Base-by-base conservation (phyloP, 2,113 vertebrate species). In the Xiphophorus maculatus region DNA sequence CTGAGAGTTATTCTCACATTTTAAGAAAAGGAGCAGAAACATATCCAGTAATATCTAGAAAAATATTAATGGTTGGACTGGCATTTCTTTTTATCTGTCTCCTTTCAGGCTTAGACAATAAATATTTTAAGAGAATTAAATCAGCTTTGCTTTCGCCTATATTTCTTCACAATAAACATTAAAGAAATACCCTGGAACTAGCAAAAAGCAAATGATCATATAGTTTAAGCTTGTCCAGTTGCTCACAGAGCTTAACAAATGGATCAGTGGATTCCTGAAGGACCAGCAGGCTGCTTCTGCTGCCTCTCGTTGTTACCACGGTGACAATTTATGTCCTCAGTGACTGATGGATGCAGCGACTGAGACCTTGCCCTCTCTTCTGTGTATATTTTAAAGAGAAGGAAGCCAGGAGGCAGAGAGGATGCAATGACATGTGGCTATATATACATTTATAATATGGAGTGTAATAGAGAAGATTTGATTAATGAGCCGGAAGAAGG, bases 261-360 rank as follows among this genome's bases (percentile, higher is more conserved):
- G 40, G 33, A 69, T 69, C 12, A 0, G 77, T 66, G 42, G 73
- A 68, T 69, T 82, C 86, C 78, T 68, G 66, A 30, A 82, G 83
- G 87, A 85, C 63, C 76, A 6, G 68, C 64, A 5, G 68, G 71
- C 67, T 54, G 73, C 73, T 64, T 77, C 67, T 29, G 15, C 48
- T 32, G 81, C 77, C 10, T 83, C 80, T n/a, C 65, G 83, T 71
- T 79, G 87, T 90, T 91, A 84, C 90, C 87, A 86, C 82, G 80
- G 85, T 71, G 87, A 91, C 85, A 86, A 48, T 90, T 89, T 84
- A 87, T 87, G 85, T 84, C 76, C 78, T 82, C 63, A 0, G 65
- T 84, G 88, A 90, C 73, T 86, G 88, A 91, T 84, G 10, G 88
- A 89, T 83, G 80, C 61, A 61, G 73, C 14, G 29, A 80, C 61